Base-by-base conservation (phyloP, 2,113 vertebrate species). In the Cochlearius cochlearius region DNA sequence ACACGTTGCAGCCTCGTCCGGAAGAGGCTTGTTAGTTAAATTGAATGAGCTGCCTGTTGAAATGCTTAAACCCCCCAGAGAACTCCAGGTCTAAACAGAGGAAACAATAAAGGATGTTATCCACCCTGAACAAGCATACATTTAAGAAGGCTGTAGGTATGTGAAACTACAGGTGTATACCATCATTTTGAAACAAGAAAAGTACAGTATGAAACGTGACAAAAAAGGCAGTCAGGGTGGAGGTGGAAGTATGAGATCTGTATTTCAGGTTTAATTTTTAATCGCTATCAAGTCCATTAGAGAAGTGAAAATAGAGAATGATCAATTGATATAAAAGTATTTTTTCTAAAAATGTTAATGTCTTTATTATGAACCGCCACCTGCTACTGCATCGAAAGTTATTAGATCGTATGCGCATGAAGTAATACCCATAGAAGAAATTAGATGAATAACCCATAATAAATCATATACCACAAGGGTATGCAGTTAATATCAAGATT, bases 401-500 rank as follows among this genome's bases (percentile, higher is more conserved):
- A 62, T 77, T 86, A 73, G 47, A 83, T 45, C 74, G 49, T 60
- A 52, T 87, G 30, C 79, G 58, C 73, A 49, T 88, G 64, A 58
- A 77, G 53, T 91, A 92, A 84, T 94, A 88, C 80, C 66, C 86
- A 12, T 29, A 55, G 76, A 93, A 96, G 82, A 91, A 84, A 71
- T 95, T 86, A 92, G 94, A 94, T 55, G 6, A 89, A 95, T 90
- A 95, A 78, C 90, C 53, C n/a, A 5, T 91, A 85, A 97, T 97
- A 94, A 97, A 97, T 97, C 90, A 89, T 36, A 81, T 22, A 64
- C 63, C 76, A 78, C 67, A 53, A 59, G 72, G 15, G 67, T 75
- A 67, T 25, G 15, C 86, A 59, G 75, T 94, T 97, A 86, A 95
- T 86, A 88, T 81, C 58, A 81, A 97, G 93, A 97, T 92, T 91